These are phyloP conservation scores for Bellardia bayeri DNA, from an alignment of 2,888 invertebrate genomes.

Conservation along the genomic window DNA sequence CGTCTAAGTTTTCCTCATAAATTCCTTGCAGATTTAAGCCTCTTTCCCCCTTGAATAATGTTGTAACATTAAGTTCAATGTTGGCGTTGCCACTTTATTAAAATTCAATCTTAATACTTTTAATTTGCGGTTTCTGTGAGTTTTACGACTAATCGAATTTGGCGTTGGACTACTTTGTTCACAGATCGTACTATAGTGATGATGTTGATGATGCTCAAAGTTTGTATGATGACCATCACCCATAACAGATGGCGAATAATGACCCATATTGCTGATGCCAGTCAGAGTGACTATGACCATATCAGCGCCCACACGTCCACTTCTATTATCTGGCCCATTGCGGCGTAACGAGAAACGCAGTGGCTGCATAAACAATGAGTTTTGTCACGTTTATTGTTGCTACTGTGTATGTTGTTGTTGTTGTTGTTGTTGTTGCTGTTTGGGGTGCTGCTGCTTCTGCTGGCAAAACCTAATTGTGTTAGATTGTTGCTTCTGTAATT, in stretches of 20 bases:
- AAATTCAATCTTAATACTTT: conserved; percentile 87
- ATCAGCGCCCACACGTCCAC: background rate
- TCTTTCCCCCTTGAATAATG: background rate
- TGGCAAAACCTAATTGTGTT: conserved; percentile 59
- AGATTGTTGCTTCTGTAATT: conserved; percentile 63
- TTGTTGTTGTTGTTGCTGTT: conserved; percentile 4
- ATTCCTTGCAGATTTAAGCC: conserved; percentile 1
- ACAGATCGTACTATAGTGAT: conserved; percentile 83
- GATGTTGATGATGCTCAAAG: conserved; percentile 73
- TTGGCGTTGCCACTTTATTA: conserved; percentile 87
- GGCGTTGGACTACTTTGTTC: conserved; percentile 91
- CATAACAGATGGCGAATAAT: conserved; percentile 26
- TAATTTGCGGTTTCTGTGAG: conserved; percentile 86
- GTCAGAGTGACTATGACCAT: conserved; percentile 51
- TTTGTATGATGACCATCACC: conserved; percentile 25
- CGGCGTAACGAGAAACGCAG: conserved; percentile 64
- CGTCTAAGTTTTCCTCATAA: too few relatives aligned
- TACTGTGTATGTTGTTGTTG: conserved; percentile 11
- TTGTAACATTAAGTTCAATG: conserved; percentile 83
- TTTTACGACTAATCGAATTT: conserved; percentile 89
- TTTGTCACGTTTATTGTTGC: conserved; percentile 19
- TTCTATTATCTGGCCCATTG: conserved; percentile 32
- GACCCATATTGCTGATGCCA: conserved; percentile 26
- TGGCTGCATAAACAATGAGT: conserved; percentile 61
- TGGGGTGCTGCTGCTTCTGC: conserved; percentile 56